A percentile compares a stretch with the other conserved stretches of the same genome.
Conservation (phyloP, 2,113 vertebrate genomes). For the Petrocephalus microphthalmus region DNA sequence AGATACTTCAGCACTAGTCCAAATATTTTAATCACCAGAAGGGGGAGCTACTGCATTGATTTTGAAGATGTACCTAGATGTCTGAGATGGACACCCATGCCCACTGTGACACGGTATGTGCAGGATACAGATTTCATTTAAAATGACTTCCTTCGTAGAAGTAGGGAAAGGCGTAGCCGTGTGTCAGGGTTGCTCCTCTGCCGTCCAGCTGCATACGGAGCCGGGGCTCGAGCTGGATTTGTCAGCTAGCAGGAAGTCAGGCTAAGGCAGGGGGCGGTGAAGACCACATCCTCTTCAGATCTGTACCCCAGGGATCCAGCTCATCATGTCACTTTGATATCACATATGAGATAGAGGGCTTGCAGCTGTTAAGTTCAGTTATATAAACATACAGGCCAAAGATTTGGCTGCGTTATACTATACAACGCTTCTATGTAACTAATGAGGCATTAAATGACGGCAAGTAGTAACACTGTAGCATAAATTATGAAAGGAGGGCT, state of each 20-base stretch:
- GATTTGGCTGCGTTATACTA: neutral
- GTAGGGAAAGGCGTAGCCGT: neutral
- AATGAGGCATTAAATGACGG: neutral
- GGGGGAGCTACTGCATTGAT: neutral
- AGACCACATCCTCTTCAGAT: neutral
- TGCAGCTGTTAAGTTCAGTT: neutral
- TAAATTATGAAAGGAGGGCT: neutral
- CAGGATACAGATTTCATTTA: neutral
- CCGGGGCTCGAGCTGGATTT: neutral
- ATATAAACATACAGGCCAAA: neutral
- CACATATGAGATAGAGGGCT: neutral
- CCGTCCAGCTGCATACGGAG: neutral
- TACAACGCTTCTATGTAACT: neutral
- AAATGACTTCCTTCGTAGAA: neutral
- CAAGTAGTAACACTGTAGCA: neutral
- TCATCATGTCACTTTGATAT: neutral
- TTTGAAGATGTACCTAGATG: neutral
- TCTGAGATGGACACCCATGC: neutral
- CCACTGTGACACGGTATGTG: neutral
- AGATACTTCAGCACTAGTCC: neutral
- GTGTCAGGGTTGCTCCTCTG: neutral
- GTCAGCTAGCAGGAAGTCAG: neutral
- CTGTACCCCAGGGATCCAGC: neutral
- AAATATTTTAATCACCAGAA: neutral
- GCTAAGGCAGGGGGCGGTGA: neutral